Base-by-base conservation (phyloP, 1,140 invertebrate genomes). In the Delia radicum region DNA sequence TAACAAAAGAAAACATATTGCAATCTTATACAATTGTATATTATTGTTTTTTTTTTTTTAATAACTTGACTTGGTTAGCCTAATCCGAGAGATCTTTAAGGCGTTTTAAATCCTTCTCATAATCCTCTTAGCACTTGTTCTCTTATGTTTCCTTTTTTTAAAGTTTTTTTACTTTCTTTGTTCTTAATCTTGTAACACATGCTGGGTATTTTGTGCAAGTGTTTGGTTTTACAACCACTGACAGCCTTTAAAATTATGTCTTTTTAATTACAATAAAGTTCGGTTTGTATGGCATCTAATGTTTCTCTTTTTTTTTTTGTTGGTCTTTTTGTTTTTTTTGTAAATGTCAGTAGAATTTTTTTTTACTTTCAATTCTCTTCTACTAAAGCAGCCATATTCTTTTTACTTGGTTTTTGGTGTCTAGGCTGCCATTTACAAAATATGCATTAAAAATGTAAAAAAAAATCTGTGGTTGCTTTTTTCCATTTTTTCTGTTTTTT, bases 341-440 rank as follows among this genome's bases (percentile, higher is more conserved):
- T 33, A 33, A 33, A 33, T 5, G 31, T 33, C 4, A 33, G 31
- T 33, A 5, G 31, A 4, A 33, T 33, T 37, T 42, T 42, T 42
- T 3, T 42, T 42, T 42, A 15, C 37, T 42, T 42, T 42, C n/a
- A 13, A 3, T 42, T 5, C n/a, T 42, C n/a, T 42, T 42, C n/a
- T 42, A 13, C 6, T 15, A 5, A n/a, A 42, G 37, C 37, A 42
- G 37, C 37, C 37, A 42, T 42, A 42, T 42, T 42, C 37, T 42
- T 42, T 42, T 55, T 55, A 10, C 33, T 37, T 21, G 18, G 21
- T 55, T 55, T 5, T 8, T 55, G 48, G 42, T 18, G 48, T 55
- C 48, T 55, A 55, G 48, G 48, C 48, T 55, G 48, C 48, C 48
- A 55, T 55, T 55, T 55, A 55, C n/a, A 55, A 55, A 55, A 55